Evolutionary conservation across 2,113 vertebrate genomes (phyloP), one percentile per base, ranked within the genome.

Genomic region (Oplegnathus fasciatus): DNA sequence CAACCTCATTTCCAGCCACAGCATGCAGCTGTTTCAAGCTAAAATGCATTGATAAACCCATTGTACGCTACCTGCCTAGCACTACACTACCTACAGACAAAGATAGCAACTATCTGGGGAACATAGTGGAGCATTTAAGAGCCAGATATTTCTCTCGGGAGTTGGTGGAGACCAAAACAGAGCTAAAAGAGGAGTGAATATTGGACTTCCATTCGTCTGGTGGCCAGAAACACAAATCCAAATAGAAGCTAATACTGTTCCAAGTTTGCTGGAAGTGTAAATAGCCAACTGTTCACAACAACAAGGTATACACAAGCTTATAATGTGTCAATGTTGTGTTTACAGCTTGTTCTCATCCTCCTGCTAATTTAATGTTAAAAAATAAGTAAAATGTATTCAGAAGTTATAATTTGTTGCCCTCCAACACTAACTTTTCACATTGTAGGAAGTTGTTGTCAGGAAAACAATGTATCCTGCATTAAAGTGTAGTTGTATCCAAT

Each of bases 391-490:
- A 26, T 54, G 3, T n/a, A 20, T 66, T 72, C 28, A 26, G 20
- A 52, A 61, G 4, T 28, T 78, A 26, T 57, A 74, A 42, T 37
- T 57, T 69, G 1, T 62, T 11, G 2, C 11, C 26, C 28, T 42
- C 8, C 28, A 66, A 57, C 17, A 76, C 14, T 13, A 37, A 37
- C 34, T n/a, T 42, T 37, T 48, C 37, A 61, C 18, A 26, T 80
- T 71, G 64, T 60, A 50, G 2, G 0, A 34, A 54, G n/a, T n/a
- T 52, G 20, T 46, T 46, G 40, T 60, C 13, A 14, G 58, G 26
- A 70, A 55, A 74, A 42, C 42, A 78, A 6, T 54, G 4, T n/a
- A 28, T 34, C 62, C 67, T 78, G 28, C 13, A 9, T 60, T 75
- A 30, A 42, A 30, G 22, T 58, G 37, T 48, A 64, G 30, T 48